A percentile compares a stretch with the other conserved stretches of the same genome.
Conservation (phyloP, 2,797 vertebrate species). For the Leuciscus waleckii region DNA sequence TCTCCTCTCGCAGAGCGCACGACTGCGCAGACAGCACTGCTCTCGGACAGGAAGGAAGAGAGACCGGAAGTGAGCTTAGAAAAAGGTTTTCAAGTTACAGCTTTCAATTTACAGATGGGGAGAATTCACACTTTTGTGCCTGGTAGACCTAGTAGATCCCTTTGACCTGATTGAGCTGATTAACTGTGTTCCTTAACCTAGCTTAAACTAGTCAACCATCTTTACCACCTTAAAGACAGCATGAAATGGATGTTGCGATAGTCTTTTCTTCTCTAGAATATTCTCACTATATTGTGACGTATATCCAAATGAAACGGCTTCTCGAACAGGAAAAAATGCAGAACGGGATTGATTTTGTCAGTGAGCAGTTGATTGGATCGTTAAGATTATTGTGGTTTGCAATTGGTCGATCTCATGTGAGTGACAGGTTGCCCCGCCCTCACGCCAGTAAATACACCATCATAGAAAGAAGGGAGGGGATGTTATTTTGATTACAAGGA, state of each 20-base stretch:
- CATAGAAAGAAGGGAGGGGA: background rate
- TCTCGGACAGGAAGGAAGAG: background rate
- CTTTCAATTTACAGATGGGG: background rate
- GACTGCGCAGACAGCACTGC: constrained; percentile 82
- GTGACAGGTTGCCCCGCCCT: background rate
- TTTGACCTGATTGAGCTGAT: background rate
- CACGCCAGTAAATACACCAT: background rate
- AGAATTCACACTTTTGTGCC: background rate
- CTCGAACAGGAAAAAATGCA: background rate
- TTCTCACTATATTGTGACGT: background rate
- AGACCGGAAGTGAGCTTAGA: background rate
- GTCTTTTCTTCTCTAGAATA: background rate
- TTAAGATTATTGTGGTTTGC: background rate
- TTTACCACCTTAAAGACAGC: background rate
- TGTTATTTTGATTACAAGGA: background rate
- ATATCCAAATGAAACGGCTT: background rate
- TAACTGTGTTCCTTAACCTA: background rate
- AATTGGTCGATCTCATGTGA: background rate
- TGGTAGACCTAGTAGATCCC: background rate
- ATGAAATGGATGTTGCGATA: background rate
- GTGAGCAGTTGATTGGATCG: background rate
- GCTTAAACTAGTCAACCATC: background rate
- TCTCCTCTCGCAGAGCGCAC: constrained; percentile 89
- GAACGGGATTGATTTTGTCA: background rate
- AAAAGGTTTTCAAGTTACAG: constrained; percentile 59